Conservation (phyloP, 2,888 invertebrate species). For the Dryomyza anilis region DNA sequence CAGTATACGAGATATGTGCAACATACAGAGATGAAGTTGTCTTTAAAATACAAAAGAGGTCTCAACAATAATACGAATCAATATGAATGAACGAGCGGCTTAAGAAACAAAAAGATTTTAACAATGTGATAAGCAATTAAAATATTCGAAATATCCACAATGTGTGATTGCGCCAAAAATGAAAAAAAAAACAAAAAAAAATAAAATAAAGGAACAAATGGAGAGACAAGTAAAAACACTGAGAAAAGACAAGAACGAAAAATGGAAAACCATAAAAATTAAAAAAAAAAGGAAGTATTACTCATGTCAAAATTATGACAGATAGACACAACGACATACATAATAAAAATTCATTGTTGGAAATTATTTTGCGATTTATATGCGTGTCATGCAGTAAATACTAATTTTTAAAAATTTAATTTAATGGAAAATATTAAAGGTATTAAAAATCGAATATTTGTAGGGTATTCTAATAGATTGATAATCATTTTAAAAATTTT, state of each 20-base stretch:
- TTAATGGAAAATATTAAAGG: too few species aligned
- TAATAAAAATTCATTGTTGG: background rate
- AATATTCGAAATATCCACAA: conserved; percentile 11
- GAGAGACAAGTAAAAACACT: background rate
- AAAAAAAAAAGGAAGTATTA: background rate
- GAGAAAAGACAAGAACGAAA: background rate
- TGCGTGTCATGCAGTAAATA: background rate
- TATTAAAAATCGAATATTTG: too few species aligned
- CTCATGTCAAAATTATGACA: conserved; percentile 1
- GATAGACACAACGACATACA: background rate
- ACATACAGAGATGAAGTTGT: conserved; percentile 12
- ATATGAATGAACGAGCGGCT: background rate
- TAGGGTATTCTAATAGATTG: too few species aligned
- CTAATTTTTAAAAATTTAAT: too few species aligned
- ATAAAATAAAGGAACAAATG: background rate
- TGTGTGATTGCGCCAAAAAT: background rate
- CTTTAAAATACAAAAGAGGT: background rate
- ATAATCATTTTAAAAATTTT: background rate
- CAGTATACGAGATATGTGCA: too few species aligned
- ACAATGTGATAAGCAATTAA: conserved; percentile 18
- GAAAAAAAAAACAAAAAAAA: background rate
- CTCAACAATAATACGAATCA: background rate
- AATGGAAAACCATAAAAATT: too few species aligned
- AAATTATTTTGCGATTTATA: background rate
- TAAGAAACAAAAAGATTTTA: conserved; percentile 22